Conservation (phyloP, 2,888 invertebrate species). For the Pharmacophagus antenor region DNA sequence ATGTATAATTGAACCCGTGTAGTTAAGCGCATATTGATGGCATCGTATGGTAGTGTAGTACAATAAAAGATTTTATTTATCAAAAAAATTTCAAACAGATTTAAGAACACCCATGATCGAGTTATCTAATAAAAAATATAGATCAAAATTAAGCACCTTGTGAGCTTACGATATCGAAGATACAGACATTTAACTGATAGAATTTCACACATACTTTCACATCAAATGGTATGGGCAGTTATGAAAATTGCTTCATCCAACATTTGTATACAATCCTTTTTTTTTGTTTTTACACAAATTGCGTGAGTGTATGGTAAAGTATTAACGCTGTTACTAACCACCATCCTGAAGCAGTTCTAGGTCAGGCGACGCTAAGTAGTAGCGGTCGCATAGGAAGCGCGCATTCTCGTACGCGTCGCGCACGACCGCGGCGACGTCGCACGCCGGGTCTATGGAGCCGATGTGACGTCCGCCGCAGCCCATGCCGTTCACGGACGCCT, state of each 20-base stretch:
- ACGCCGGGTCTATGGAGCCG: slow-evolving; percentile 98
- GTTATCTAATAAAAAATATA: no score
- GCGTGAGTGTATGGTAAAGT: neutral
- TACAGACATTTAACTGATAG: no score
- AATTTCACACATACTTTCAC: no score
- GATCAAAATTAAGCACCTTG: no score
- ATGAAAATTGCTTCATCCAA: neutral
- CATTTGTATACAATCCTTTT: neutral
- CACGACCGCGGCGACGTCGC: slow-evolving; percentile 94
- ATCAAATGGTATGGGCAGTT: no score
- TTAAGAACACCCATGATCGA: no score
- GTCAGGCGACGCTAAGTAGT: slow-evolving; percentile 96
- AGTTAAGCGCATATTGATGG: no score
- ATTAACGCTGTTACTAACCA: slow-evolving; percentile 72
- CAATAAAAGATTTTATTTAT: no score
- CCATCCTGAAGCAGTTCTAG: slow-evolving; percentile 90
- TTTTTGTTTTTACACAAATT: neutral
- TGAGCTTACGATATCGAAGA: no score
- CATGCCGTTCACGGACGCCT: slow-evolving; percentile 63
- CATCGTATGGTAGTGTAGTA: no score
- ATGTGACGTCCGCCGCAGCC: slow-evolving; percentile 88
- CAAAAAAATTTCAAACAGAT: no score
- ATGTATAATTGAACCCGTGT: no score
- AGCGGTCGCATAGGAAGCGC: slow-evolving; percentile 98
- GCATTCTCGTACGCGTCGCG: slow-evolving; percentile 98